A percentile compares a stretch with the other conserved stretches of the same genome.
Conservation (phyloP, 2,888 invertebrate species). For the Nomada ferruginata region DNA sequence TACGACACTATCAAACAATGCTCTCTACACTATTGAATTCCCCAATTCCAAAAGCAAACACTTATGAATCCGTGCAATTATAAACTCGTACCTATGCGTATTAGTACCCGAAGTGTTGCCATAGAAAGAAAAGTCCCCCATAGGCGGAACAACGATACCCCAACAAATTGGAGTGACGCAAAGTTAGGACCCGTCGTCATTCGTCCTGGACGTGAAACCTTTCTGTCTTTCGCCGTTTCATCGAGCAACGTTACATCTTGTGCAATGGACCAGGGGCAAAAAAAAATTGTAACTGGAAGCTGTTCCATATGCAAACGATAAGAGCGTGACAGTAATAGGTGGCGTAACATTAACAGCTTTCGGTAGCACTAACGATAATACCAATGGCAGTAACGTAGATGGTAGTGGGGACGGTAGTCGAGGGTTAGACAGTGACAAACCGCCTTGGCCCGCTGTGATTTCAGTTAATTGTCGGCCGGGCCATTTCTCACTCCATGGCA, state of each 20-base stretch:
- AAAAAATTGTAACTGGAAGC: slow-evolving; percentile 6
- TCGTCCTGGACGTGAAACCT: background rate
- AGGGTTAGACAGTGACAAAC: slow-evolving; percentile 80
- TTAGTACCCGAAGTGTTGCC: too few relatives aligned
- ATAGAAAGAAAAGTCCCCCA: background rate
- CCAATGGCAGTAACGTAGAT: slow-evolving; percentile 47
- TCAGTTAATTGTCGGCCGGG: slow-evolving; percentile 81
- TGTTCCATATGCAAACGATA: slow-evolving; percentile 25
- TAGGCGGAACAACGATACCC: background rate
- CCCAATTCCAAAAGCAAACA: too few relatives aligned
- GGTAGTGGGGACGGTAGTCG: slow-evolving; percentile 61
- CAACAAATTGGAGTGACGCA: background rate
- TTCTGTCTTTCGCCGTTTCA: background rate
- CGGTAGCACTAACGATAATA: slow-evolving; percentile 62
- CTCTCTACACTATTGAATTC: too few relatives aligned
- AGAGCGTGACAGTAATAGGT: slow-evolving; percentile 50
- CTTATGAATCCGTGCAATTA: too few relatives aligned
- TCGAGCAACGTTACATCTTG: slow-evolving; percentile 9
- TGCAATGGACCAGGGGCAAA: background rate
- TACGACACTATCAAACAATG: too few relatives aligned
- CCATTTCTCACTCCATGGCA: slow-evolving; percentile 80
- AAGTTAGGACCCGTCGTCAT: background rate
- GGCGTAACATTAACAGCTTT: slow-evolving; percentile 54
- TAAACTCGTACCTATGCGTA: too few relatives aligned
- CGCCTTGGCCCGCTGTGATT: slow-evolving; percentile 79